Evolutionary conservation across 2,113 vertebrate species (phyloP).

Genomic region (Notarius quadriscutis): DNA sequence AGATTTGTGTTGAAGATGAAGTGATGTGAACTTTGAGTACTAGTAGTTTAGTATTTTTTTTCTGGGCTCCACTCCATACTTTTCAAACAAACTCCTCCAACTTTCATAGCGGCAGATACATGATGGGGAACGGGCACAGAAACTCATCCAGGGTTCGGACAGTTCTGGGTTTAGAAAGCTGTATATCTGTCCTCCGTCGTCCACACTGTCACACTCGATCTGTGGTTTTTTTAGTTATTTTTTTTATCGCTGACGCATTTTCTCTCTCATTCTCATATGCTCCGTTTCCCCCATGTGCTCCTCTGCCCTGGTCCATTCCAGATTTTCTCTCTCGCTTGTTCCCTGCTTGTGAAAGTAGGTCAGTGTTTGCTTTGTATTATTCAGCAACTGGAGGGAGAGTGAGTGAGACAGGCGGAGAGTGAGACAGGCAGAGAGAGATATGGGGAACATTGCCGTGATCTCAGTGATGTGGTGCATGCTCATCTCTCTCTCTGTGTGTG

Average conservation of each 20-base stretch:
- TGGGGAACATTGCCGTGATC: slow-evolving; percentile 64
- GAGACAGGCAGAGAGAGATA: neutral
- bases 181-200: neutral
- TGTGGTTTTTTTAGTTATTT: neutral
- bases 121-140: neutral
- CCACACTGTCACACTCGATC: neutral
- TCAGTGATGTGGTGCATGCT: slow-evolving; percentile 53
- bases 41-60: neutral
- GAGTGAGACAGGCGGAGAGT: slow-evolving; percentile 10
- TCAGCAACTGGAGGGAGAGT: slow-evolving; percentile 77
- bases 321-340: slow-evolving; percentile 81
- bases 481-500: neutral
- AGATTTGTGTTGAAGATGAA: neutral
- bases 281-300: slow-evolving; percentile 21
- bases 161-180: neutral
- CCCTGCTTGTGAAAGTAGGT: slow-evolving; percentile 89
- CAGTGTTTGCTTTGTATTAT: slow-evolving; percentile 94
- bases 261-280: neutral
- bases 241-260: too few relatives aligned
- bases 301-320: slow-evolving; percentile 69
- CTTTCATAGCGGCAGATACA: neutral
- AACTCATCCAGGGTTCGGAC: neutral
- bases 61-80: neutral
- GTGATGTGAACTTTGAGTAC: neutral
- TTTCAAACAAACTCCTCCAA: neutral